Conservation (phyloP, 53 echinoderm and acorn worm genomes). For the Holothuria scabra region DNA sequence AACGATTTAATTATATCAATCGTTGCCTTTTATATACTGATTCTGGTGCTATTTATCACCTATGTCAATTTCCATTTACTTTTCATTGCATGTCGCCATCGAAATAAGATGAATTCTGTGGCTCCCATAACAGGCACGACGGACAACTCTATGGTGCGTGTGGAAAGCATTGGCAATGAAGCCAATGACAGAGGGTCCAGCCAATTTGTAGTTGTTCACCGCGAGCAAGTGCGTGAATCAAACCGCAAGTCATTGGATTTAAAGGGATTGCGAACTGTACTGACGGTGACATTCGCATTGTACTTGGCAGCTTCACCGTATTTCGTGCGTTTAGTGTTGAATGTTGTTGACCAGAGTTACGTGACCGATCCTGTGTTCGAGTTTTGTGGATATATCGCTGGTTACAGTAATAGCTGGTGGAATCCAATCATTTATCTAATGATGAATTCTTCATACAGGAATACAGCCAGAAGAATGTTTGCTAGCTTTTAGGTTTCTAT, state of each 20-base stretch:
- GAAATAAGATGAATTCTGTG: background rate
- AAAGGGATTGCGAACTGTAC: background rate
- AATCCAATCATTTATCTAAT: constrained; percentile 11
- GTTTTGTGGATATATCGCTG: background rate
- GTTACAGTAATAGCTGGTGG: constrained; percentile 22
- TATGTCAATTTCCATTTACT: background rate
- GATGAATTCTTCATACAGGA: constrained; percentile 6
- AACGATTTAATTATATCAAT: background rate
- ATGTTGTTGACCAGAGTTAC: background rate
- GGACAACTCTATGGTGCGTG: background rate
- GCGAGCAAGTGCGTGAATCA: background rate
- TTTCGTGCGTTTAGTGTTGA: background rate
- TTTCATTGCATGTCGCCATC: background rate
- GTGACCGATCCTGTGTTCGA: background rate
- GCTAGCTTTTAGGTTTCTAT: background rate
- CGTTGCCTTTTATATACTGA: background rate
- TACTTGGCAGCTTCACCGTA: background rate
- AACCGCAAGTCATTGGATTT: background rate
- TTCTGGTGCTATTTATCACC: background rate
- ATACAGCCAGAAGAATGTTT: background rate
- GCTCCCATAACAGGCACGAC: background rate
- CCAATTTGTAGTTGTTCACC: background rate
- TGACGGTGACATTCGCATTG: background rate
- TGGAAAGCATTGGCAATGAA: background rate
- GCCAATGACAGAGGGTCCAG: background rate